phyloP scores from a whole-genome alignment of 2,113 vertebrate species.

The Podarcis raffonei region DNA sequence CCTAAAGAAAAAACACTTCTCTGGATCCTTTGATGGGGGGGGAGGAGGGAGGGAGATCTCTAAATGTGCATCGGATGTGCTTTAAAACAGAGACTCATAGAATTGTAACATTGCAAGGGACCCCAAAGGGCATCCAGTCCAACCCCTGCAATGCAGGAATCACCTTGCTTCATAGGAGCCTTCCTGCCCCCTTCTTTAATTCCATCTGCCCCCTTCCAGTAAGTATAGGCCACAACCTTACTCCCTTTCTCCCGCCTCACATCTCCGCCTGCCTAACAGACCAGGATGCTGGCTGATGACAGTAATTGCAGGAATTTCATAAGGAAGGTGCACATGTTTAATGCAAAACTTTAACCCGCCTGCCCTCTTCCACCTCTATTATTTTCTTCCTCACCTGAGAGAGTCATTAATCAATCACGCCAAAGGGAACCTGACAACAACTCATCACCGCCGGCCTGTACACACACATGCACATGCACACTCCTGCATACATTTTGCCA shows the following conservation, averaged over 20 bases:
- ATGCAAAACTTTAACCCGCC: conserved; percentile 78
- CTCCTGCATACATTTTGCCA: conserved; percentile 76
- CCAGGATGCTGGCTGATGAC: background rate
- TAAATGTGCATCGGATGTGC: no score
- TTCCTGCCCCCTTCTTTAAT: no score
- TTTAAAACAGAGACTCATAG: no score
- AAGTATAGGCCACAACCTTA: background rate
- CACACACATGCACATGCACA: rapidly evolving
- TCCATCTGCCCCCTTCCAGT: no score
- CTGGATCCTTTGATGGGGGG: no score
- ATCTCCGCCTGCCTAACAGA: background rate
- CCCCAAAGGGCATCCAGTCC: no score
- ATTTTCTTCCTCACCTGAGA: conserved; percentile 71
- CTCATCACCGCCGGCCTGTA: background rate
- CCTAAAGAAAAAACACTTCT: no score
- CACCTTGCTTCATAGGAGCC: background rate
- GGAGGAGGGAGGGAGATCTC: no score
- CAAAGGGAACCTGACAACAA: conserved; percentile 77
- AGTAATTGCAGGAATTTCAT: conserved; percentile 57
- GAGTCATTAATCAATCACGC: conserved; percentile 87
- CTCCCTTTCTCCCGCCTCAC: background rate
- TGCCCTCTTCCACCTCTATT: conserved; percentile 61
- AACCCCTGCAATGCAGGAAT: no score
- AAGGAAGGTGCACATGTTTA: conserved; percentile 81
- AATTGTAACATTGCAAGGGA: background rate